These are phyloP conservation scores for Stictocephala bisonia DNA, from an alignment of 2,888 invertebrate species.

Conservation along the genomic window DNA sequence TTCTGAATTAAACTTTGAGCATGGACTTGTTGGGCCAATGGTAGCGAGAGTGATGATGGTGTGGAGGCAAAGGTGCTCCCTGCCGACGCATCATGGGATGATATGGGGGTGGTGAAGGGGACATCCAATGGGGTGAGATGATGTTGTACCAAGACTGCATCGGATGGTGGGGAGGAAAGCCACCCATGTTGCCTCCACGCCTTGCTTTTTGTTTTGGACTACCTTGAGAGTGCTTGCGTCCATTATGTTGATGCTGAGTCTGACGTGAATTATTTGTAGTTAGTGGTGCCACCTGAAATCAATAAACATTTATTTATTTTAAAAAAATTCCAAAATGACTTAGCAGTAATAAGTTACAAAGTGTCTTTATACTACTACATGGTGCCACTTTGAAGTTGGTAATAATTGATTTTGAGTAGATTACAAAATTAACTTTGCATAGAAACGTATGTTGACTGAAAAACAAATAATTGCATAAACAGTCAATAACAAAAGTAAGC, in stretches of 20 bases:
- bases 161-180: slow-evolving; percentile 40
- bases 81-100: slow-evolving; percentile 47
- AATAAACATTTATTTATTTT: no score
- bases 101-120: slow-evolving; percentile 55
- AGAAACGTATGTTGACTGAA: no score
- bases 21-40: slow-evolving; percentile 45
- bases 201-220: slow-evolving; percentile 45
- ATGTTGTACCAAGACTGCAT: slow-evolving; percentile 54
- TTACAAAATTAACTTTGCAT: no score
- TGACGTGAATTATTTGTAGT: slow-evolving; percentile 37
- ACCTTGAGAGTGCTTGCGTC: slow-evolving; percentile 46
- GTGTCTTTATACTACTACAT: no score
- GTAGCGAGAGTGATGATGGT: slow-evolving; percentile 47
- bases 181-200: slow-evolving; percentile 31
- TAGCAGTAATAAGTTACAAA: no score
- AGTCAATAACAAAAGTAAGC: no score
- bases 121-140: slow-evolving; percentile 56
- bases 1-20: slow-evolving; percentile 39
- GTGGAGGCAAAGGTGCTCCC: slow-evolving; percentile 45
- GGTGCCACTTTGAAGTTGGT: no score
- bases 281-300: not conserved
- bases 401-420: no score
- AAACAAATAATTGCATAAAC: no score
- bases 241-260: slow-evolving; percentile 40
- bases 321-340: not conserved